Percentiles rank a stretch among this genome's conserved stretches.
Conservation (phyloP, 2,113 vertebrate genomes). For the Silurus meridionalis region DNA sequence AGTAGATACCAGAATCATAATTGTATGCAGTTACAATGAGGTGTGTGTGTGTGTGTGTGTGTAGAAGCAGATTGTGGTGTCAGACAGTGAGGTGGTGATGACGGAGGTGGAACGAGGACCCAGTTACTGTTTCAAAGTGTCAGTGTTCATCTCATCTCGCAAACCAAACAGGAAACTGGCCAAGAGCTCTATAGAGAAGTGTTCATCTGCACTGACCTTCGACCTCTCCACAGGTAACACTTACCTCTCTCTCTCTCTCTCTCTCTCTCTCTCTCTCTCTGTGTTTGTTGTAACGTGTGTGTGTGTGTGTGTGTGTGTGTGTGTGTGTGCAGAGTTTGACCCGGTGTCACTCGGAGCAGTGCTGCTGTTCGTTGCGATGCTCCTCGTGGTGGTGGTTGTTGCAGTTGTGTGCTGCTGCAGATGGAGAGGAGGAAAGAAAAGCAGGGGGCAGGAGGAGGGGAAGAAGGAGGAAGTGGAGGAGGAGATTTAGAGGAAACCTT, state of each 20-base stretch:
- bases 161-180: constrained; percentile 63
- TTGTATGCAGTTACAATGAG: background rate
- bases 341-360: background rate
- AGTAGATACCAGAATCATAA: no score
- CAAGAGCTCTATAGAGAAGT: constrained; percentile 69
- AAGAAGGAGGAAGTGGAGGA: background rate
- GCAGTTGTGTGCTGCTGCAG: background rate
- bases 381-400: background rate
- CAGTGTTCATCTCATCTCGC: constrained; percentile 73
- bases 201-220: constrained; percentile 51
- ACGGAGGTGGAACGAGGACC: constrained; percentile 67
- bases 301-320: background rate
- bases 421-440: background rate
- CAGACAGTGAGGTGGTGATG: constrained; percentile 66
- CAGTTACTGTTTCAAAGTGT: constrained; percentile 84
- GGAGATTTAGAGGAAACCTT: background rate
- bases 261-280: background rate
- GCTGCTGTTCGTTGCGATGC: background rate
- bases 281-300: background rate
- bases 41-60: constrained; percentile 1
- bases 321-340: background rate
- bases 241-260: background rate
- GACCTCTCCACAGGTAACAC: background rate
- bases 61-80: constrained; percentile 72
- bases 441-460: no score